Conservation (phyloP, 92 coral and sea anemone genomes). For the Heliopora coerulea region DNA sequence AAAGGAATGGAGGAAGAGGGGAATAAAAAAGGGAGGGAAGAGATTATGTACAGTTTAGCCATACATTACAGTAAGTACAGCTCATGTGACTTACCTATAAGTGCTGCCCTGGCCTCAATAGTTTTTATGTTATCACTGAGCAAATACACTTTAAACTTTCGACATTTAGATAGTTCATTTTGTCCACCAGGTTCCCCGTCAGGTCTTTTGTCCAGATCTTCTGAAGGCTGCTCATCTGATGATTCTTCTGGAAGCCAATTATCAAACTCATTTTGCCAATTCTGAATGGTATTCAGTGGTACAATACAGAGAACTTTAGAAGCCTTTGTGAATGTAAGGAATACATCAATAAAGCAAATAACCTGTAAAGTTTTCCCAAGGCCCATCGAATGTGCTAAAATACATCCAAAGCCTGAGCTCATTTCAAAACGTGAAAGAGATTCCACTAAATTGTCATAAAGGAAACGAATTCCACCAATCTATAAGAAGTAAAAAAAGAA, state of each 20-base stretch:
- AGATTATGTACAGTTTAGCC: no score
- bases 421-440: conserved; percentile 73
- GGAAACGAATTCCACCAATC: conserved; percentile 94
- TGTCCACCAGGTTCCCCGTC: conserved; percentile 36
- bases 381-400: conserved; percentile 95
- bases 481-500: conserved; percentile 15
- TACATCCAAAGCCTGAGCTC: conserved; percentile 93
- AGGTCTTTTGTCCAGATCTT: conserved; percentile 40
- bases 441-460: conserved; percentile 89
- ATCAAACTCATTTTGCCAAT: conserved; percentile 89
- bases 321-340: conserved; percentile 73
- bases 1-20: no score
- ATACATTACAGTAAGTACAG: no score
- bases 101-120: conserved; percentile 73
- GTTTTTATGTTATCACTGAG: conserved; percentile 76
- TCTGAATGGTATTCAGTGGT: conserved; percentile 93
- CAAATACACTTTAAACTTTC: conserved; percentile 72
- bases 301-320: conserved; percentile 83
- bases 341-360: conserved; percentile 76
- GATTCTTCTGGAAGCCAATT: conserved; percentile 83
- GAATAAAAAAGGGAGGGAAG: no score
- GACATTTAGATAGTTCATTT: conserved; percentile 44
- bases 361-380: conserved; percentile 94
- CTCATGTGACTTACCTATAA: conserved; percentile 90
- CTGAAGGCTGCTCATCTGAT: conserved; percentile 1